A percentile compares a stretch with the other conserved stretches of the same genome.
Evolutionary conservation across 1,140 invertebrate genomes (phyloP).

Genomic region (Drosophila ironensis): DNA sequence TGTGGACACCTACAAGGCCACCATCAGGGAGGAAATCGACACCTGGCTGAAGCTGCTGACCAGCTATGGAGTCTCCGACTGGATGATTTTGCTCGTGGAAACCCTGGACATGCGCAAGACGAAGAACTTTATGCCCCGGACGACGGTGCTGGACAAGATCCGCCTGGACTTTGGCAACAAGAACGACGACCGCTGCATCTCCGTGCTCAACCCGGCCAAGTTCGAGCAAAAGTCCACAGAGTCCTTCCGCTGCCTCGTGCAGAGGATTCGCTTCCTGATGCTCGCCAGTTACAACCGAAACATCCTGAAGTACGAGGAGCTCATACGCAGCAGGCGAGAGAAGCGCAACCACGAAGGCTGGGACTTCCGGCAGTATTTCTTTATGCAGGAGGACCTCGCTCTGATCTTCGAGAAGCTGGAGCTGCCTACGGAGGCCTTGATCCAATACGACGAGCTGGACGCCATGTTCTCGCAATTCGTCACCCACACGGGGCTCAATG

Average conservation of each 20-base stretch:
- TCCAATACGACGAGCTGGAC: constrained; percentile 98
- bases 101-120: constrained; percentile 94
- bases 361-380: constrained; percentile 97
- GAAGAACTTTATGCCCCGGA: constrained; percentile 95
- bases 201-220: constrained; percentile 94
- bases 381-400: constrained; percentile 96
- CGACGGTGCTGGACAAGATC: constrained; percentile 97
- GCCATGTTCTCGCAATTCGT: constrained; percentile 98
- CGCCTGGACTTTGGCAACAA: constrained; percentile 96
- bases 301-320: constrained; percentile 93
- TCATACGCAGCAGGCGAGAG: constrained; percentile 94
- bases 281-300: constrained; percentile 94
- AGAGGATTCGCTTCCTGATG: constrained; percentile 91
- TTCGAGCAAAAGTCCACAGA: constrained; percentile 93
- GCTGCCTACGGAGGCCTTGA: constrained; percentile 95
- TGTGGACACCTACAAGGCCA: constrained; percentile 94
- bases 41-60: constrained; percentile 91
- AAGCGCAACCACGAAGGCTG: constrained; percentile 94
- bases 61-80: constrained; percentile 91
- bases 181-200: constrained; percentile 93
- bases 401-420: constrained; percentile 97
- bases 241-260: constrained; percentile 93
- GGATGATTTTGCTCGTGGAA: constrained; percentile 96
- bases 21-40: constrained; percentile 93
- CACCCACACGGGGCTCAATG: constrained; percentile 93